Conservation (phyloP, 1,140 invertebrate genomes). For the Diachasmimorpha longicaudata region DNA sequence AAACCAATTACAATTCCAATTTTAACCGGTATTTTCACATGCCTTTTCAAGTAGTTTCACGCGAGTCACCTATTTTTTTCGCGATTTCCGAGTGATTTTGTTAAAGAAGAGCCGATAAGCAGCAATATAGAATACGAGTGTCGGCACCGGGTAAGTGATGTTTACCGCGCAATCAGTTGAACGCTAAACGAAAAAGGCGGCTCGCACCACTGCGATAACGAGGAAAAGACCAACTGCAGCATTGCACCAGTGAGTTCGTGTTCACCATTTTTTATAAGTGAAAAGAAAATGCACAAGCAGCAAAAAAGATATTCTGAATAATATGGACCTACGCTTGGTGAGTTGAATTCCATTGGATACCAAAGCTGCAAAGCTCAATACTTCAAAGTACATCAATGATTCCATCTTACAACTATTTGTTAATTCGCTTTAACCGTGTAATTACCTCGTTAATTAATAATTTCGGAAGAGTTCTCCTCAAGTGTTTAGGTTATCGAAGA, state of each 20-base stretch:
- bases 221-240: constrained; percentile 27
- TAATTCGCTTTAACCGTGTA: no score
- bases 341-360: no score
- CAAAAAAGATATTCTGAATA: not conserved
- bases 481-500: no score
- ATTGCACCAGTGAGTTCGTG: not conserved
- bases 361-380: no score
- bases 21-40: not conserved
- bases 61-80: not conserved
- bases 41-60: not conserved
- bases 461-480: no score
- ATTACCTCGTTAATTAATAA: no score
- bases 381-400: no score
- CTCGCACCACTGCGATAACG: constrained; percentile 58
- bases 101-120: not conserved
- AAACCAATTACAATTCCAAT: not conserved
- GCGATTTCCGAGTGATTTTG: not conserved
- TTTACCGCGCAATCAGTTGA: constrained; percentile 54
- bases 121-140: not conserved
- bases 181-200: constrained; percentile 52
- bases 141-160: constrained; percentile 34
- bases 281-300: not conserved
- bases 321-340: no score
- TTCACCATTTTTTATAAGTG: not conserved
- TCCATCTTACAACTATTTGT: no score